Percentiles rank a stretch among this genome's conserved stretches.
These are phyloP conservation scores for Bryconaethiops microstoma DNA, from an alignment of 2,797 vertebrate genomes.

Conservation along the genomic window DNA sequence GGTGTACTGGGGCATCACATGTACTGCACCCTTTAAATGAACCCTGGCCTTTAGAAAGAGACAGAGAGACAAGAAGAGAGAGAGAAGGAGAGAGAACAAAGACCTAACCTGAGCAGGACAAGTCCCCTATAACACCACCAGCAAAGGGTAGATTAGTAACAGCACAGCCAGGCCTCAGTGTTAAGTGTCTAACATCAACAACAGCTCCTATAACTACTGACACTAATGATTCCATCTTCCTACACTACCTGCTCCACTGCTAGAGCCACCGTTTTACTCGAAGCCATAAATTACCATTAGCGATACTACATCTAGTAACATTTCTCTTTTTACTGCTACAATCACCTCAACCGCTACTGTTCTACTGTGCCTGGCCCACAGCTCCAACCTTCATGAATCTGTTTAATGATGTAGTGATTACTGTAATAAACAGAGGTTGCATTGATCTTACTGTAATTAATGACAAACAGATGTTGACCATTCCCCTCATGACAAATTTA, in stretches of 20 bases:
- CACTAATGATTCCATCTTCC: conserved; percentile 44
- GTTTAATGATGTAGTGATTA: conserved; percentile 53
- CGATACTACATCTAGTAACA: conserved; percentile 32
- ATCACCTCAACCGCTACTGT: conserved; percentile 36
- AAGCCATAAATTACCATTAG: conserved; percentile 43
- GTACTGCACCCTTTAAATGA: conserved; percentile 72
- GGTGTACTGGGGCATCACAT: conserved; percentile 76
- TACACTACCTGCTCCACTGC: conserved; percentile 25
- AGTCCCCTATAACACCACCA: neutral
- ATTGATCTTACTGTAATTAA: conserved; percentile 57
- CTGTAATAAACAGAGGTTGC: conserved; percentile 53
- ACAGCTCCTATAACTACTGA: conserved; percentile 22
- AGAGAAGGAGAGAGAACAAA: conserved; percentile 26
- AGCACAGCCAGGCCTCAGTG: conserved; percentile 20
- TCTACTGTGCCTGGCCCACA: conserved; percentile 40
- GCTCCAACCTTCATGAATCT: conserved; percentile 46
- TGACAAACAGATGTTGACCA: conserved; percentile 58
- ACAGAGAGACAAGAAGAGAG: conserved; percentile 2
- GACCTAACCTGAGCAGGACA: neutral
- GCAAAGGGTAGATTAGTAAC: conserved; percentile 14
- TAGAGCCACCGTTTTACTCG: conserved; percentile 28
- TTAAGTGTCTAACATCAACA: conserved; percentile 33
- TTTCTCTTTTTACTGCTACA: conserved; percentile 35
- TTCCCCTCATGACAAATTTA: conserved; percentile 54
- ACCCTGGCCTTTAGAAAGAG: conserved; percentile 17